These are phyloP conservation scores for Blera fallax DNA, from an alignment of 2,888 invertebrate species.

Conservation along the genomic window DNA sequence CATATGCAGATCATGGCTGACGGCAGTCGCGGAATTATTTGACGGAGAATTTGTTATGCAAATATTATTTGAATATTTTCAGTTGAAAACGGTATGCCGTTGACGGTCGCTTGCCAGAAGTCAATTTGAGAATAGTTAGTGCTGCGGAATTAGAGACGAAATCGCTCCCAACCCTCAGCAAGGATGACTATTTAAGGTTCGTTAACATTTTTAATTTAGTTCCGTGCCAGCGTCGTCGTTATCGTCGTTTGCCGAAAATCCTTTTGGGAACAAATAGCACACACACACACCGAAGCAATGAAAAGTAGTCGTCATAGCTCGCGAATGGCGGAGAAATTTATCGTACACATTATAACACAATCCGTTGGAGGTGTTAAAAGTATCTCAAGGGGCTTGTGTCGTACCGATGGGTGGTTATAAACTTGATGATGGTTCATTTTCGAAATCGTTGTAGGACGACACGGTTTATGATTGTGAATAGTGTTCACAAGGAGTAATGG, in stretches of 20 bases:
- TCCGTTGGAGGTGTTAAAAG: slow-evolving; percentile 10
- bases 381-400: neutral
- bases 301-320: neutral
- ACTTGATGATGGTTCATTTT: slow-evolving; percentile 12
- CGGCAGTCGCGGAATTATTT: slow-evolving; percentile 38
- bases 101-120: slow-evolving; percentile 26
- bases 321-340: neutral
- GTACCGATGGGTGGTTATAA: neutral
- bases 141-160: slow-evolving; percentile 5
- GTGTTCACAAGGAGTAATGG: neutral
- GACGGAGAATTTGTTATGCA: slow-evolving; percentile 60
- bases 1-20: slow-evolving; percentile 17
- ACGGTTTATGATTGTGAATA: neutral
- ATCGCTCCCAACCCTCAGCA: neutral
- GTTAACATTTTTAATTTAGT: slow-evolving; percentile 49
- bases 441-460: neutral
- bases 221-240: neutral
- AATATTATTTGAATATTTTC: slow-evolving; percentile 62
- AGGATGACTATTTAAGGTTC: slow-evolving; percentile 1
- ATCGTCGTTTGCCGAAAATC: neutral
- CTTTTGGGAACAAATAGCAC: neutral
- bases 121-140: slow-evolving; percentile 46
- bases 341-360: neutral
- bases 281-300: neutral
- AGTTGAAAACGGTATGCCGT: slow-evolving; percentile 15